These are phyloP conservation scores for Chelonoidis abingdonii DNA, from an alignment of 2,113 vertebrate species.

Conservation along the genomic window DNA sequence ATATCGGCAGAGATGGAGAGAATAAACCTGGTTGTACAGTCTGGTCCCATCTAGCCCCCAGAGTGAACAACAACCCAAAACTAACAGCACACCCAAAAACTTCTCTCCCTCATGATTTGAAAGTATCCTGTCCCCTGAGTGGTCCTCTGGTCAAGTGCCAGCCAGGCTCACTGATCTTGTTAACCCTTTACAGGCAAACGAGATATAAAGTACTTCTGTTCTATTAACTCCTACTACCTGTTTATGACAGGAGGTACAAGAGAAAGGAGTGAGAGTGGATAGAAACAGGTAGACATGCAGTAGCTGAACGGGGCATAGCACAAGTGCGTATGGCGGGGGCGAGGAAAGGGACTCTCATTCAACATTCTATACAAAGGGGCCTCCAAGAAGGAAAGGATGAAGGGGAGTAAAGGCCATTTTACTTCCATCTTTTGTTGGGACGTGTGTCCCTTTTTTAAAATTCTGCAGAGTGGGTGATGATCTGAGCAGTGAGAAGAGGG, in stretches of 20 bases:
- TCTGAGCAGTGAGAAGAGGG: neutral
- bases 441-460: neutral
- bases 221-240: too few species aligned
- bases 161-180: too few species aligned
- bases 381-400: neutral
- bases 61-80: too few species aligned
- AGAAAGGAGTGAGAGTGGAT: neutral
- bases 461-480: neutral
- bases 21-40: too few species aligned
- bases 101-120: too few species aligned
- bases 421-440: neutral
- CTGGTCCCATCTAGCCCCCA: too few species aligned
- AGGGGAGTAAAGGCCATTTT: neutral
- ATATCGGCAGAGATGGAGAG: too few species aligned
- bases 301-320: neutral
- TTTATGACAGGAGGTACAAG: neutral
- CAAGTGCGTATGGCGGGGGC: accelerated
- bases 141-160: too few species aligned
- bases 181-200: too few species aligned
- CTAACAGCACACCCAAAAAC: too few species aligned
- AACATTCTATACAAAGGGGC: neutral
- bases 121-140: too few species aligned
- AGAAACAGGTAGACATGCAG: neutral
- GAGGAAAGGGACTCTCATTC: neutral
- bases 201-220: too few species aligned